Evolutionary conservation across 1,140 invertebrate species (phyloP).

Genomic region (Contarinia nasturtii): DNA sequence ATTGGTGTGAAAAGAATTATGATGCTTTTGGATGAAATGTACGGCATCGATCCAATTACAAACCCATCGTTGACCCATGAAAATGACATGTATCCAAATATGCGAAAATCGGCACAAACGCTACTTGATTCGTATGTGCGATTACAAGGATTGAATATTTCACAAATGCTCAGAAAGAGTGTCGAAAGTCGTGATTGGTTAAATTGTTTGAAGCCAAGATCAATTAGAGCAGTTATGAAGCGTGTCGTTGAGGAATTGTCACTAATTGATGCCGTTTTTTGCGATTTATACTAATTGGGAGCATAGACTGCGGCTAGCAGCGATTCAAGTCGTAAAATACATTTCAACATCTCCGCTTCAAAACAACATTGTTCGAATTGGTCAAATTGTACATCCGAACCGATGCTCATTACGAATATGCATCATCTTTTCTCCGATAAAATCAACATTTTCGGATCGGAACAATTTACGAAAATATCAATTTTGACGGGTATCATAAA

Average conservation of each 20-base stretch:
- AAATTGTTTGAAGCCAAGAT: slow-evolving; percentile 76
- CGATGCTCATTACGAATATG: slow-evolving; percentile 80
- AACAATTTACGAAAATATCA: slow-evolving; percentile 88
- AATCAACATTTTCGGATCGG: slow-evolving; percentile 90
- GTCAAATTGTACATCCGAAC: slow-evolving; percentile 28
- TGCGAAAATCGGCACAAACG: slow-evolving; percentile 53
- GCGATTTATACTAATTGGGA: slow-evolving; percentile 16
- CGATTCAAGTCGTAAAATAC: slow-evolving; percentile 78
- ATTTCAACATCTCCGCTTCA: slow-evolving; percentile 29
- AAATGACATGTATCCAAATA: slow-evolving; percentile 35
- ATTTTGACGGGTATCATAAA: slow-evolving; percentile 93
- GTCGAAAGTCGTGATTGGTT: slow-evolving; percentile 91
- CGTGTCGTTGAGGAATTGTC: slow-evolving; percentile 59
- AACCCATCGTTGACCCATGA: slow-evolving; percentile 35
- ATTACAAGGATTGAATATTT: slow-evolving; percentile 55
- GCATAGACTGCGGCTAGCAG: slow-evolving; percentile 59
- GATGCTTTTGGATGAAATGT: slow-evolving; percentile 37
- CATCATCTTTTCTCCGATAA: slow-evolving; percentile 92
- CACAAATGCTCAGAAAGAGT: slow-evolving; percentile 84
- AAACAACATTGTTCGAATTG: slow-evolving; percentile 54
- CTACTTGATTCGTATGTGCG: slow-evolving; percentile 65
- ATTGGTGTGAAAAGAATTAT: slow-evolving; percentile 64
- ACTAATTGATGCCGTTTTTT: slow-evolving; percentile 19
- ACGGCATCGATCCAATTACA: slow-evolving; percentile 37
- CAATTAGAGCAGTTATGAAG: slow-evolving; percentile 87